phyloP scores from a whole-genome alignment of 2,797 vertebrate species.

The Poecile montanus region DNA sequence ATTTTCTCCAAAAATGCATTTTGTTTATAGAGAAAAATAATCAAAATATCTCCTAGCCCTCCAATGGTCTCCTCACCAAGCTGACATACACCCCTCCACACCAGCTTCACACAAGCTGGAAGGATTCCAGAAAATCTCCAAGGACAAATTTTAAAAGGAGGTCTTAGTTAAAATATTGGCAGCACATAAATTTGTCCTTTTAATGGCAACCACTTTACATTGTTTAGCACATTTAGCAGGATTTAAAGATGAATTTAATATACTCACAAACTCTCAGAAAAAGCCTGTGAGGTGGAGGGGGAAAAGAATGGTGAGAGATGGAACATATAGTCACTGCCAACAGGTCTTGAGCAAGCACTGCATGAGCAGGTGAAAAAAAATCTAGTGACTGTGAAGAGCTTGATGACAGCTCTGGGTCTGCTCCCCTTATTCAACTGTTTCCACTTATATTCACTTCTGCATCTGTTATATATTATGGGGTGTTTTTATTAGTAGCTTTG shows the following conservation, averaged over 20 bases:
- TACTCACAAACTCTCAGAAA: slow-evolving; percentile 2
- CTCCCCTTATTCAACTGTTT: slow-evolving; percentile 66
- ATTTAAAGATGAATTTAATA: slow-evolving; percentile 37
- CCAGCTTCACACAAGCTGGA: neutral
- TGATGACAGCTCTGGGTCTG: slow-evolving; percentile 69
- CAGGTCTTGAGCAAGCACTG: slow-evolving; percentile 7
- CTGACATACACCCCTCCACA: neutral
- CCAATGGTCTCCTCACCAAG: neutral
- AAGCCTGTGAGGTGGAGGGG: neutral
- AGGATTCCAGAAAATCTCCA: neutral
- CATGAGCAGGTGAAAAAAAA: slow-evolving; percentile 66
- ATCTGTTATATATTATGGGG: slow-evolving; percentile 64
- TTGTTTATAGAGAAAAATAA: neutral
- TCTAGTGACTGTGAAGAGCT: slow-evolving; percentile 66
- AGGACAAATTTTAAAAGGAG: neutral
- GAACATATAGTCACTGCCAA: slow-evolving; percentile 36
- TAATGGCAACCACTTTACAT: slow-evolving; percentile 50
- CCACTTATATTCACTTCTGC: slow-evolving; percentile 67
- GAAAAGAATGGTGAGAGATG: neutral
- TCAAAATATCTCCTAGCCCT: neutral
- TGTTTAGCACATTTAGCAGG: slow-evolving; percentile 44
- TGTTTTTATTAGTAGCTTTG: slow-evolving; percentile 52
- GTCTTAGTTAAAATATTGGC: neutral
- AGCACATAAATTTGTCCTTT: slow-evolving; percentile 35
- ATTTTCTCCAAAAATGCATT: neutral